phyloP scores from a whole-genome alignment of 2,113 vertebrate genomes.

The Alectura lathami region DNA sequence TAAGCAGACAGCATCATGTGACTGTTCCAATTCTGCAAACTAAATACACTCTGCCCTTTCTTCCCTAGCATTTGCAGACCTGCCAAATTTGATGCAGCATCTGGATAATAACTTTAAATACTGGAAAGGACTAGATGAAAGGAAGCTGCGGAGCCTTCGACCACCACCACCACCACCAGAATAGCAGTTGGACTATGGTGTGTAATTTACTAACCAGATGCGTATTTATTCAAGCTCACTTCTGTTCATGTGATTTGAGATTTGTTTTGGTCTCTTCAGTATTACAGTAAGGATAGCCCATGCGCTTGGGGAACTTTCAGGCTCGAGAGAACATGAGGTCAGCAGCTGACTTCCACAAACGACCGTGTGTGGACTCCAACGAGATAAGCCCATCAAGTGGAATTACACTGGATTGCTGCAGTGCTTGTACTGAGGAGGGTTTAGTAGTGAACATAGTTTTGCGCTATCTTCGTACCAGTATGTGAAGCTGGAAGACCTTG shows the following conservation, averaged over 20 bases:
- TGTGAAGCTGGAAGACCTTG: conserved; percentile 54
- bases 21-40: neutral
- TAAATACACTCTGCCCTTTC: neutral
- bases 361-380: conserved; percentile 11
- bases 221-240: conserved; percentile 25
- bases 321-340: conserved; percentile 34
- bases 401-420: conserved; percentile 70
- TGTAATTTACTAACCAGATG: conserved; percentile 3
- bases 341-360: conserved; percentile 11
- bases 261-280: conserved; percentile 65
- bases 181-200: conserved; percentile 51
- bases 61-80: conserved; percentile 89
- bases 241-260: conserved; percentile 43
- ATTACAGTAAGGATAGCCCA: conserved; percentile 64
- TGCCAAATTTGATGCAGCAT: conserved; percentile 96
- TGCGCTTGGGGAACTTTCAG: conserved; percentile 29
- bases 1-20: neutral
- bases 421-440: conserved; percentile 43
- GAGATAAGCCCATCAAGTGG: conserved; percentile 16
- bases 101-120: conserved; percentile 98
- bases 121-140: conserved; percentile 94
- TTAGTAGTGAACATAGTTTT: neutral
- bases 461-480: conserved; percentile 27
- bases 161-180: conserved; percentile 90
- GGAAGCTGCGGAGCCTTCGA: conserved; percentile 87